Evolutionary conservation across 2,888 invertebrate species (phyloP).

Genomic region (Anoplius nigerrimus): DNA sequence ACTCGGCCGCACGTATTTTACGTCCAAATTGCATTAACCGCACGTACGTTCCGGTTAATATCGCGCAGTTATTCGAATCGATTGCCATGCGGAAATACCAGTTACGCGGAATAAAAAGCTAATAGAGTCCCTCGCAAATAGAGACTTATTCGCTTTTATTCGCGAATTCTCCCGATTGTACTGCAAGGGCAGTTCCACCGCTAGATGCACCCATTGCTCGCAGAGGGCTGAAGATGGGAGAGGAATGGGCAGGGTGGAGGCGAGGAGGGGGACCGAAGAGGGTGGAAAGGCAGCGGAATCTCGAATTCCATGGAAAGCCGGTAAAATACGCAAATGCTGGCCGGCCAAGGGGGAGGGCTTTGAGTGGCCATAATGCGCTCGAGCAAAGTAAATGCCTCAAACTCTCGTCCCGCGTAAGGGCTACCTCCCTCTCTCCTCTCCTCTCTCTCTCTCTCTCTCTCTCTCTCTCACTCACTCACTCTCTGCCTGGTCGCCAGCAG

Average conservation of each 20-base stretch:
- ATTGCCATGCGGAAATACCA: too few species aligned
- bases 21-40: too few species aligned
- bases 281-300: conserved; percentile 5
- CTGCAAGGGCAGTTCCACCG: too few species aligned
- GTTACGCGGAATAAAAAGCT: too few species aligned
- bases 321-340: conserved; percentile 31
- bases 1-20: too few species aligned
- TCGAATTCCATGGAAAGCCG: conserved; percentile 25
- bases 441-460: conserved; percentile 7
- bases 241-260: not conserved
- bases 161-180: too few species aligned
- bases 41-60: too few species aligned
- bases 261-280: not conserved
- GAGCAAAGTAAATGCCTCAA: conserved; percentile 35
- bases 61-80: too few species aligned
- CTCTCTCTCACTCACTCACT: not conserved
- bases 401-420: not conserved
- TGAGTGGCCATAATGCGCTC: conserved; percentile 40
- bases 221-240: not conserved
- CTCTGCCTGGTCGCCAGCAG: conserved; percentile 10
- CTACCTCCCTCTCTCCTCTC: too few species aligned
- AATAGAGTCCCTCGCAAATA: too few species aligned
- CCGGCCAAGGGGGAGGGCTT: conserved; percentile 21
- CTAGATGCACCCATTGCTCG: conserved; percentile 1
- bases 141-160: too few species aligned